Percentiles rank a stretch among this genome's conserved stretches.
Evolutionary conservation across 2,113 vertebrate species (phyloP).

Genomic region (Campylorhamphus procurvoides): DNA sequence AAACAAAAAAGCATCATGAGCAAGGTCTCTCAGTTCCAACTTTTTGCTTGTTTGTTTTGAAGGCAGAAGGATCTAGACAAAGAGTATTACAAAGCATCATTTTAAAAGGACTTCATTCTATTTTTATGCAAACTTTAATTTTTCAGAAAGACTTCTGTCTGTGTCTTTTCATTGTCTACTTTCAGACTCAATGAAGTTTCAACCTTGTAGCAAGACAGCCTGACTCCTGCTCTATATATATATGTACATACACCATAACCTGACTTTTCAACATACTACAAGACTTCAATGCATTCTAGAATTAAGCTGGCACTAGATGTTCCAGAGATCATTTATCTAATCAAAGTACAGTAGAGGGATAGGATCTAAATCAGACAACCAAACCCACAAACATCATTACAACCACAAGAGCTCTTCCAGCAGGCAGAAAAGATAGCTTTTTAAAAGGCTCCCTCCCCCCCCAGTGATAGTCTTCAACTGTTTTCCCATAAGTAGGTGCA

Average conservation of each 20-base stretch:
- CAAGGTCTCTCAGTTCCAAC: background rate
- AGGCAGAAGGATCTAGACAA: background rate
- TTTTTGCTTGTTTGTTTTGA: background rate
- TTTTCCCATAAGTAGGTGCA: background rate
- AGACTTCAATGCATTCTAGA: background rate
- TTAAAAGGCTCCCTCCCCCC: background rate
- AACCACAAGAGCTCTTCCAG: background rate
- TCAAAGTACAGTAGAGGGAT: background rate
- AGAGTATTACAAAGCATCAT: background rate
- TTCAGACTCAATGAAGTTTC: background rate
- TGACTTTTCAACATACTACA: background rate
- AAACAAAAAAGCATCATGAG: background rate
- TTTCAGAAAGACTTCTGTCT: background rate
- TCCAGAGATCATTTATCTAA: background rate
- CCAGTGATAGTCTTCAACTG: background rate
- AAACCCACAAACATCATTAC: background rate
- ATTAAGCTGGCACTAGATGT: background rate
- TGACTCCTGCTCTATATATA: background rate
- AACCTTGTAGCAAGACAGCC: background rate
- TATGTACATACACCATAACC: background rate
- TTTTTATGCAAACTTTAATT: background rate
- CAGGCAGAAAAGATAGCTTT: background rate
- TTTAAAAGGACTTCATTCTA: background rate
- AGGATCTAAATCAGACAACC: background rate
- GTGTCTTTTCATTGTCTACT: background rate